Percentiles rank a stretch among this genome's conserved stretches.
phyloP scores from a whole-genome alignment of 64 coral and sea anemone genomes.

The Pocillopora verrucosa region DNA sequence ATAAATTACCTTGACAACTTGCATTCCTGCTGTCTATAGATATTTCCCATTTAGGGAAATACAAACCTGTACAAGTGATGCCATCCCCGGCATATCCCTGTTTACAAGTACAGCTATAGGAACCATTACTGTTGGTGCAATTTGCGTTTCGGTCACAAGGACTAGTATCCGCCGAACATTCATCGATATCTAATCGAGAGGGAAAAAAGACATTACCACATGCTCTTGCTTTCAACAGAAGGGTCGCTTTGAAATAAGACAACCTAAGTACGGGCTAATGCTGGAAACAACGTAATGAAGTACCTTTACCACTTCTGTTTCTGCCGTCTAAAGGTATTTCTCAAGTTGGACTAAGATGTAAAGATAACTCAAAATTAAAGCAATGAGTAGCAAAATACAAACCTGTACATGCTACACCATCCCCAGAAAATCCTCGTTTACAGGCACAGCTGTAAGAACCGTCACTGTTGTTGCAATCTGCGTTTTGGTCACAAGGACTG shows the following conservation, averaged over 20 bases:
- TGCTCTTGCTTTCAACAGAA: too few relatives aligned
- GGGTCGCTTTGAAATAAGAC: too few relatives aligned
- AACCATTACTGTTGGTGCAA: conserved; percentile 11
- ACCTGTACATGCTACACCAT: conserved; percentile 66
- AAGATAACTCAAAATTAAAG: neutral
- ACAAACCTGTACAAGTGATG: neutral
- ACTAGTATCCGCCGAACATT: neutral
- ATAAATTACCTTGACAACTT: neutral
- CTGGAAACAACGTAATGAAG: too few relatives aligned
- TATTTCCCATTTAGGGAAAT: neutral
- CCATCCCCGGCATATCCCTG: neutral
- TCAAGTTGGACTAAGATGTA: neutral
- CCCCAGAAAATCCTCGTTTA: conserved; percentile 48
- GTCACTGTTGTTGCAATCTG: conserved; percentile 52
- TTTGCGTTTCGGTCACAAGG: conserved; percentile 20
- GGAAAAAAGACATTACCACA: too few relatives aligned
- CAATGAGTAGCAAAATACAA: neutral
- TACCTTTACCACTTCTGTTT: too few relatives aligned
- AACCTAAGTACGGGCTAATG: too few relatives aligned
- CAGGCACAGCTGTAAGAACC: conserved; percentile 67
- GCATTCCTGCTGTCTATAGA: neutral
- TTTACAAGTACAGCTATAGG: conserved; percentile 11
- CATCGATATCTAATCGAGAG: conserved; percentile 9
- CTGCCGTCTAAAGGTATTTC: too few relatives aligned
- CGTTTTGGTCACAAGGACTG: conserved; percentile 39